phyloP scores from a whole-genome alignment of 2,888 invertebrate genomes.

The Tiphia femorata region DNA sequence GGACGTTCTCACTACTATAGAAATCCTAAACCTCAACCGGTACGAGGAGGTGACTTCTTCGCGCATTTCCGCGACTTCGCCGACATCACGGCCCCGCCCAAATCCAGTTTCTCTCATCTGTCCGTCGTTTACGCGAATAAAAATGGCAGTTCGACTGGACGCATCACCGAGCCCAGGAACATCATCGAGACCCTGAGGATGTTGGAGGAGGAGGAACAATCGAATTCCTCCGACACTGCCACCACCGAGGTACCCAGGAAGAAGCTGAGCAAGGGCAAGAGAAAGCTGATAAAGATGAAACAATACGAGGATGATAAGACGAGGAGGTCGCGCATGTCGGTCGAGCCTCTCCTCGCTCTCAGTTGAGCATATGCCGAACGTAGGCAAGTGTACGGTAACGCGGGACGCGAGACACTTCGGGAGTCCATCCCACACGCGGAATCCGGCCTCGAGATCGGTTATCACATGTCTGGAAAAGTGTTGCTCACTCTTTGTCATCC shows the following conservation, averaged over 20 bases:
- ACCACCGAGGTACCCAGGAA: constrained; percentile 58
- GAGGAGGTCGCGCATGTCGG: constrained; percentile 61
- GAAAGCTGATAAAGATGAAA: constrained; percentile 62
- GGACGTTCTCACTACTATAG: constrained; percentile 78
- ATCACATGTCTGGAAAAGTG: constrained; percentile 60
- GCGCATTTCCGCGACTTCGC: constrained; percentile 92
- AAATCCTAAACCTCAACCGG: constrained; percentile 81
- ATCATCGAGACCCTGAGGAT: constrained; percentile 85
- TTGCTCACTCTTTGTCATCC: constrained; percentile 24
- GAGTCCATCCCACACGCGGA: constrained; percentile 50
- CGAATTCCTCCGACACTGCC: constrained; percentile 14
- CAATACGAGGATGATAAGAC: constrained; percentile 65
- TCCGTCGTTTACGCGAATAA: constrained; percentile 88
- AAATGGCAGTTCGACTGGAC: constrained; percentile 74
- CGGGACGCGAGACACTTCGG: constrained; percentile 42
- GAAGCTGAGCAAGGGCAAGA: constrained; percentile 63
- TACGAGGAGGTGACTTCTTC: constrained; percentile 81
- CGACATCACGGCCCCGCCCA: constrained; percentile 87
- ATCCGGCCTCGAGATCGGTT: constrained; percentile 60
- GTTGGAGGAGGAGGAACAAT: constrained; percentile 74
- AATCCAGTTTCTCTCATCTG: constrained; percentile 84
- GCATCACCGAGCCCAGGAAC: constrained; percentile 78
- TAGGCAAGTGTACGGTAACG: constrained; percentile 38
- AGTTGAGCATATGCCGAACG: constrained; percentile 54
- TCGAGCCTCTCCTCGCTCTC: constrained; percentile 63